These are phyloP conservation scores for Tanypteryx hageni DNA, from an alignment of 2,888 invertebrate genomes.

Conservation along the genomic window DNA sequence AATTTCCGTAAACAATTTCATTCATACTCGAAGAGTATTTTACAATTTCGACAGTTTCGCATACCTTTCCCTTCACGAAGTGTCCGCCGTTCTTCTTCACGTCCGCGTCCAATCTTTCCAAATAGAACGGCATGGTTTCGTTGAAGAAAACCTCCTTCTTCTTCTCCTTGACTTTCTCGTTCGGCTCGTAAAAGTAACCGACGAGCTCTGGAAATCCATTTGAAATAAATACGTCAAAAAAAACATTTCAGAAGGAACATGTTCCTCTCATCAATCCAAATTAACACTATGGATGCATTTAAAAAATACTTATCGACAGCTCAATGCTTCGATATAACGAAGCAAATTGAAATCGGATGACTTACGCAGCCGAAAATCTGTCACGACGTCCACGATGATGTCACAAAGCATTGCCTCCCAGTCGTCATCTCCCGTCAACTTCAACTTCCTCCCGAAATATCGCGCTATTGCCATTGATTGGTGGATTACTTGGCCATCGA, in stretches of 20 bases:
- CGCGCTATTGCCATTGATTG: conserved; percentile 79
- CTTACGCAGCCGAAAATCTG: conserved; percentile 78
- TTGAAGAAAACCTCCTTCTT: conserved; percentile 59
- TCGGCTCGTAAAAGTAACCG: conserved; percentile 30
- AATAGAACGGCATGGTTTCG: conserved; percentile 50
- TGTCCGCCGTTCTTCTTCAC: conserved; percentile 64
- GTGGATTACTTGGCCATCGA: conserved; percentile 78
- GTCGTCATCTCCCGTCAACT: conserved; percentile 77
- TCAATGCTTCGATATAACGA: background rate
- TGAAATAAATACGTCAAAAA: background rate
- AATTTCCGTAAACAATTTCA: background rate
- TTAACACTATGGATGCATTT: background rate
- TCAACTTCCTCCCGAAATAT: conserved; percentile 77
- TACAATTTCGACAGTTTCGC: background rate
- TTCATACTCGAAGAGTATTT: background rate
- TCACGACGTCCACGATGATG: conserved; percentile 78
- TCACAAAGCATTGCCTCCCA: conserved; percentile 79
- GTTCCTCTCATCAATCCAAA: background rate
- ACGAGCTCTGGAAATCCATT: conserved; percentile 65
- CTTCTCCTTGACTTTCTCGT: conserved; percentile 36
- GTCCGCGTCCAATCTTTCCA: conserved; percentile 45
- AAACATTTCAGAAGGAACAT: background rate
- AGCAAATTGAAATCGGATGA: background rate
- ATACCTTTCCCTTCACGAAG: conserved; percentile 63
- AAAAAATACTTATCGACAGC: background rate